A percentile compares a stretch with the other conserved stretches of the same genome.
Conservation (phyloP, 1,140 invertebrate genomes). For the Seison nebaliae region DNA sequence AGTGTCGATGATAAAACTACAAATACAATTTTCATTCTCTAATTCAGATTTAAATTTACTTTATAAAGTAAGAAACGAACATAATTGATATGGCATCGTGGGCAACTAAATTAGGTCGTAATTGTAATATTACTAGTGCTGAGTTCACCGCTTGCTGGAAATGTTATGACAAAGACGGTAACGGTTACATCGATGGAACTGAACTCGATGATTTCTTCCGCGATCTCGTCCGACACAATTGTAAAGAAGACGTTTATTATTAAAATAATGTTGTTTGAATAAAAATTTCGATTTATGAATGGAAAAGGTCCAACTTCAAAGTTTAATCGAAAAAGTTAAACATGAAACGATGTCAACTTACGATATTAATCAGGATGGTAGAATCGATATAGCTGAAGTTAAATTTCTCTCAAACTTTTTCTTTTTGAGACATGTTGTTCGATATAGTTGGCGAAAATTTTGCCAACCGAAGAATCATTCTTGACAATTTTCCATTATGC, state of each 20-base stretch:
- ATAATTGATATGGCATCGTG: too few relatives aligned
- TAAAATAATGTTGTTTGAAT: not conserved
- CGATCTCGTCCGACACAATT: constrained; percentile 23
- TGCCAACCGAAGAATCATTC: not conserved
- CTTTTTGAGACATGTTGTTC: not conserved
- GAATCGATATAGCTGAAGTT: constrained; percentile 24
- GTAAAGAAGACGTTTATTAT: constrained; percentile 18
- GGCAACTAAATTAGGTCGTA: too few relatives aligned
- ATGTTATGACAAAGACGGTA: too few relatives aligned
- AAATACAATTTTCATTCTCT: too few relatives aligned
- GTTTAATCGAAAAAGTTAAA: constrained; percentile 19
- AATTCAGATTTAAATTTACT: too few relatives aligned
- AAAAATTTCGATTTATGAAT: not conserved
- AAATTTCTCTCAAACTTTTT: not conserved
- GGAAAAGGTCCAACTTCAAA: constrained; percentile 19
- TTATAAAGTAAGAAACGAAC: too few relatives aligned
- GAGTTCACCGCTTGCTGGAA: too few relatives aligned
- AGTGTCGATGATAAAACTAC: too few relatives aligned
- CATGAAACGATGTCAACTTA: constrained; percentile 19
- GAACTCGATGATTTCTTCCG: constrained; percentile 25
- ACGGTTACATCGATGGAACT: constrained; percentile 26
- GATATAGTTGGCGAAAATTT: not conserved
- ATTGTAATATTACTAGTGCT: too few relatives aligned
- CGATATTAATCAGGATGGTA: constrained; percentile 22
- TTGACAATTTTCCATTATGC: not conserved